Evolutionary conservation across 2,113 vertebrate genomes (phyloP).

Genomic region (Cheilinus undulatus): DNA sequence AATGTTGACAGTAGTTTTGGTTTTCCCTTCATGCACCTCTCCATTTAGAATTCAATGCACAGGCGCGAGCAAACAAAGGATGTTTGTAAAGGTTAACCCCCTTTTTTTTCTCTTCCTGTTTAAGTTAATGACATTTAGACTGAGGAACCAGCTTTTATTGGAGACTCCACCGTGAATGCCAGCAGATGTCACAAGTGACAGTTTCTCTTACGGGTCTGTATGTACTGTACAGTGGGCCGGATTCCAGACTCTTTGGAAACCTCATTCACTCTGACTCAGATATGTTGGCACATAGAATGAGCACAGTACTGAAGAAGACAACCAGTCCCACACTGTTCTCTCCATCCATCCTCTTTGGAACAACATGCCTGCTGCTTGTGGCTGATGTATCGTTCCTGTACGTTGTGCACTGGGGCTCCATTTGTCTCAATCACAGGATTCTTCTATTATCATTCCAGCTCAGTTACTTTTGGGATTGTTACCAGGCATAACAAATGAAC

Average conservation of each 20-base stretch:
- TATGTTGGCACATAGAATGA: slow-evolving; percentile 21
- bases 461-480: slow-evolving; percentile 61
- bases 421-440: slow-evolving; percentile 72
- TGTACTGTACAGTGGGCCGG: not conserved
- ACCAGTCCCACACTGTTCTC: slow-evolving; percentile 38
- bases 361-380: slow-evolving; percentile 49
- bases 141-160: slow-evolving; percentile 8
- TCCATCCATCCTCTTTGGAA: slow-evolving; percentile 54
- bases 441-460: slow-evolving; percentile 70
- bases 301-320: slow-evolving; percentile 24
- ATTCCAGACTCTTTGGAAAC: slow-evolving; percentile 1
- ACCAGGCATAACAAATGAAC: slow-evolving; percentile 58
- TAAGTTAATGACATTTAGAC: slow-evolving; percentile 15
- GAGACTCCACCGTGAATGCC: not conserved
- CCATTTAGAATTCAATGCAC: not conserved
- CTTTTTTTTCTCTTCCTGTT: not conserved
- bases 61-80: not conserved
- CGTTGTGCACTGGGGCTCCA: slow-evolving; percentile 38
- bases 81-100: not conserved
- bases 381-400: slow-evolving; percentile 66
- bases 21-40: not conserved
- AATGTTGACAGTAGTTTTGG: not conserved
- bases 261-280: slow-evolving; percentile 9
- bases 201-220: not conserved
- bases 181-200: not conserved